Conservation (phyloP, 2,888 invertebrate species). For the Mythimna pallens region DNA sequence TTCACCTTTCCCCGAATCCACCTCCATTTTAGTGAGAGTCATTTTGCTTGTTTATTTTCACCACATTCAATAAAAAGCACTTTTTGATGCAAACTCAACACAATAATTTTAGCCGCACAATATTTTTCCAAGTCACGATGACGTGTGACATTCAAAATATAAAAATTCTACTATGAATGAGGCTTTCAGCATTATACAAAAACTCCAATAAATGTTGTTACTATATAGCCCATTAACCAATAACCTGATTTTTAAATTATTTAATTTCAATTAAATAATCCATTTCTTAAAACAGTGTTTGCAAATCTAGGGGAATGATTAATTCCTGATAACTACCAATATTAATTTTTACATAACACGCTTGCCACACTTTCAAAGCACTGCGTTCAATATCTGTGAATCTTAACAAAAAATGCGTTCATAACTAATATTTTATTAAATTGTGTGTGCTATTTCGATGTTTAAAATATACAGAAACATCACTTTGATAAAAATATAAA, state of each 20-base stretch:
- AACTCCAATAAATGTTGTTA: background rate
- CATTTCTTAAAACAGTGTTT: background rate
- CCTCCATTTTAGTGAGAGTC: conserved; percentile 92
- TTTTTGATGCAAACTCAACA: conserved; percentile 36
- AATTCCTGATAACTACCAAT: conserved; percentile 5
- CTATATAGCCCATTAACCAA: background rate
- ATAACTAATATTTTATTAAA: background rate
- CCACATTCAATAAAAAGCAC: conserved; percentile 62
- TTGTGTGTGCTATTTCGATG: too few relatives aligned
- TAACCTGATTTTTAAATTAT: too few relatives aligned
- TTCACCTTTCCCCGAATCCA: conserved; percentile 94
- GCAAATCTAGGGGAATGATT: too few relatives aligned
- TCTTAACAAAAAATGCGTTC: background rate
- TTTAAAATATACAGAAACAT: too few relatives aligned
- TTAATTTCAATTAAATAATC: background rate
- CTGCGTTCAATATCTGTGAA: conserved; percentile 30
- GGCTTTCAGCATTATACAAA: background rate
- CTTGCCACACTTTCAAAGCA: conserved; percentile 13
- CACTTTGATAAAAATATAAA: background rate
- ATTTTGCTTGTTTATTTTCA: conserved; percentile 71
- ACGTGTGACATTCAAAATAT: conserved; percentile 51
- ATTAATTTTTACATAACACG: background rate
- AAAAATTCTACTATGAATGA: conserved; percentile 35
- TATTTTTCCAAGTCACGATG: conserved; percentile 78
- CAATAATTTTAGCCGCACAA: conserved; percentile 54